phyloP scores from a whole-genome alignment of 2,113 vertebrate species.

The Oxyruncus cristatus region DNA sequence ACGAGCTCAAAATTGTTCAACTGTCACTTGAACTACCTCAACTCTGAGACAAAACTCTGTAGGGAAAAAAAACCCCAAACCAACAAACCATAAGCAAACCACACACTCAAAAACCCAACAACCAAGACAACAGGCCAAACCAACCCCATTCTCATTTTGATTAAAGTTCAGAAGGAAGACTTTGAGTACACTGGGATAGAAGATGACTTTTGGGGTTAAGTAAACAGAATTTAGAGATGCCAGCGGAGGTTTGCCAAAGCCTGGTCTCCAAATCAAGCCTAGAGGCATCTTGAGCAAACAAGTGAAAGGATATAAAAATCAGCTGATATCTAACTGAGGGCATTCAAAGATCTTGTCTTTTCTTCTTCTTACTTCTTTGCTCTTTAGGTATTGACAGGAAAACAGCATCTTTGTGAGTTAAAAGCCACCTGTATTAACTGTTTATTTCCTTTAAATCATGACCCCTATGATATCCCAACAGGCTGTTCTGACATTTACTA shows the following conservation, averaged over 20 bases:
- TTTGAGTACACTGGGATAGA: background rate
- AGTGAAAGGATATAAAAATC: background rate
- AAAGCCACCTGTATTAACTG: background rate
- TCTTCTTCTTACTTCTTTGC: background rate
- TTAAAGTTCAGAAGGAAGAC: background rate
- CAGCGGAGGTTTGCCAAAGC: background rate
- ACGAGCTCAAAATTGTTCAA: background rate
- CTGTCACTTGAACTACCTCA: background rate
- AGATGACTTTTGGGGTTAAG: background rate
- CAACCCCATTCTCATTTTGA: background rate
- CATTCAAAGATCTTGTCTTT: background rate
- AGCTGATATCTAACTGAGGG: background rate
- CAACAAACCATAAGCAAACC: background rate
- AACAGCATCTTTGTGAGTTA: background rate
- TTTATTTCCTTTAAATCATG: background rate
- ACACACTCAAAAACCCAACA: background rate
- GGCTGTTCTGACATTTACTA: background rate
- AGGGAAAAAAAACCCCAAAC: fast-evolving
- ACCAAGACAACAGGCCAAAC: background rate
- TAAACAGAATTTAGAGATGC: background rate
- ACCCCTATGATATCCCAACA: background rate
- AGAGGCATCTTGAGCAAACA: background rate
- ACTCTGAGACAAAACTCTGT: background rate
- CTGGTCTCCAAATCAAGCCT: background rate
- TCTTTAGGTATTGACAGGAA: background rate